Percentiles rank a stretch among this genome's conserved stretches.
These are phyloP conservation scores for Lepidurus packardi DNA, from an alignment of 1,140 invertebrate genomes.

Conservation along the genomic window DNA sequence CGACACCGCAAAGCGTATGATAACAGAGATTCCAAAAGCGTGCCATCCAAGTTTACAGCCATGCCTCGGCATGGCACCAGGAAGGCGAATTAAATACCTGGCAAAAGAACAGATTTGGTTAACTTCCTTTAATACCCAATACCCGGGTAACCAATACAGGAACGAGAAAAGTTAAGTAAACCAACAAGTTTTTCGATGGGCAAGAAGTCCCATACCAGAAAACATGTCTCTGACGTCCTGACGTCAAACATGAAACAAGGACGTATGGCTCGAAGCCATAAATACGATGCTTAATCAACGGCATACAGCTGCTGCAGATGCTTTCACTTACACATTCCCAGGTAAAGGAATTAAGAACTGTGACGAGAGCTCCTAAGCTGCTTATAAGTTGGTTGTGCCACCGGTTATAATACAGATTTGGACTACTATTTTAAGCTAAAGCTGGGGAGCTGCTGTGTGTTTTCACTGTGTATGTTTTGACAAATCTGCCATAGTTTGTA, in stretches of 20 bases:
- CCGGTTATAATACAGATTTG: background rate
- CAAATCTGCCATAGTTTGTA: too few relatives aligned
- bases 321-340: constrained; percentile 6
- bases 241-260: background rate
- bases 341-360: constrained; percentile 19
- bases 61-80: background rate
- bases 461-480: too few relatives aligned
- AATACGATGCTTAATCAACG: constrained; percentile 9
- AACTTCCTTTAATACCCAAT: background rate
- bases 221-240: background rate
- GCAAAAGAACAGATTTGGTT: background rate
- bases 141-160: background rate
- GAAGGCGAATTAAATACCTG: background rate
- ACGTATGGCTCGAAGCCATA: constrained; percentile 6
- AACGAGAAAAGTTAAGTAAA: background rate
- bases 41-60: constrained; percentile 9
- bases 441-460: too few relatives aligned
- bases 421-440: background rate
- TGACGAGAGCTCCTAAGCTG: background rate
- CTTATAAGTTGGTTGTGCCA: background rate
- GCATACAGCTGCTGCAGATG: constrained; percentile 20
- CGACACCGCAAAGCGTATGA: background rate
- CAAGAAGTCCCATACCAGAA: background rate
- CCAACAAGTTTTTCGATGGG: background rate
- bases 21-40: background rate